phyloP scores from a whole-genome alignment of 2,113 vertebrate species.

The Isichthys henryi region DNA sequence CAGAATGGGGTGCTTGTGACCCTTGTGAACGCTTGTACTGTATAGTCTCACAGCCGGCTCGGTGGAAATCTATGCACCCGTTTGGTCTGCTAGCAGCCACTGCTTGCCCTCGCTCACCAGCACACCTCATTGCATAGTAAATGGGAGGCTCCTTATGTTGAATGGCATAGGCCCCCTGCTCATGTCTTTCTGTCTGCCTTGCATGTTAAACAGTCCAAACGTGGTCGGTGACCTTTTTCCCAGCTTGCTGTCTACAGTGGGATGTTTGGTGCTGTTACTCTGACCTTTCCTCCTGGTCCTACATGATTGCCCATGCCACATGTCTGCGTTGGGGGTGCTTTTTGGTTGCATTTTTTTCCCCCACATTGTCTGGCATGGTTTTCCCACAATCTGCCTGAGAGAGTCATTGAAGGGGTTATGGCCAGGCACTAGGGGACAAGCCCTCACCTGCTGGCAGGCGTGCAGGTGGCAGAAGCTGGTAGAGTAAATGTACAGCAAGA shows the following conservation, averaged over 20 bases:
- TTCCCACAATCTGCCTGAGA: neutral
- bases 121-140: slow-evolving; percentile 34
- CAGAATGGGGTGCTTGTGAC: neutral
- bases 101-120: neutral
- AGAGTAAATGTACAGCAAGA: neutral
- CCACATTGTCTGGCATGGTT: neutral
- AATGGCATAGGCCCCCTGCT: slow-evolving; percentile 21
- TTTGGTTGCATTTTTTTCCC: neutral
- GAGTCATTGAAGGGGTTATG: neutral
- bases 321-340: neutral
- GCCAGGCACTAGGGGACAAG: neutral
- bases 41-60: neutral
- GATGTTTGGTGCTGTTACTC: neutral
- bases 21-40: slow-evolving; percentile 18
- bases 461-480: neutral
- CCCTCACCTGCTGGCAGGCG: neutral
- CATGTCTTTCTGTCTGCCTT: neutral
- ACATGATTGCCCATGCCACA: neutral
- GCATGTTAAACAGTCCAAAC: slow-evolving; percentile 10
- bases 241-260: neutral
- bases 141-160: slow-evolving; percentile 25
- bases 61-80: neutral
- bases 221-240: neutral
- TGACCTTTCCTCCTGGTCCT: neutral
- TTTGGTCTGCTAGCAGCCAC: neutral